A percentile compares a stretch with the other conserved stretches of the same genome.
These are phyloP conservation scores for Gymnogyps californianus DNA, from an alignment of 2,113 vertebrate genomes.

Conservation along the genomic window DNA sequence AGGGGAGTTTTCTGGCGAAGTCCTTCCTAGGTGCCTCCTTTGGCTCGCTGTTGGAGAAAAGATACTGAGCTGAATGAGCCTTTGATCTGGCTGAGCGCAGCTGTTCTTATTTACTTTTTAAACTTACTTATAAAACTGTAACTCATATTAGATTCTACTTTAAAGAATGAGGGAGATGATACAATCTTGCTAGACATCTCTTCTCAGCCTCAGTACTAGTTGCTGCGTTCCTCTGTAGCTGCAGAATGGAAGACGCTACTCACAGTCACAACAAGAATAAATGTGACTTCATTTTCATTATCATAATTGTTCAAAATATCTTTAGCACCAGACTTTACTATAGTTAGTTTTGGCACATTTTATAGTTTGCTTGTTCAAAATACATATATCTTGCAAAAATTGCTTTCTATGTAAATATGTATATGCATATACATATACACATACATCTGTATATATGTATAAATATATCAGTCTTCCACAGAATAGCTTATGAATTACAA, in stretches of 20 bases:
- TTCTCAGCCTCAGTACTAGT: not conserved
- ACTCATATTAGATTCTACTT: not conserved
- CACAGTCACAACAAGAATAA: not conserved
- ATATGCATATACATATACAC: not conserved
- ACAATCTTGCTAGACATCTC: accelerated
- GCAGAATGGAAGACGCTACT: not conserved
- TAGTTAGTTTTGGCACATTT: not conserved
- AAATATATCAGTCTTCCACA: not conserved
- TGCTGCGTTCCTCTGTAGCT: not conserved
- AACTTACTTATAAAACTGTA: not conserved
- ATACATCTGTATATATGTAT: not conserved
- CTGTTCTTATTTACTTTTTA: not conserved
- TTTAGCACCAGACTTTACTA: not conserved
- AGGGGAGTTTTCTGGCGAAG: not conserved
- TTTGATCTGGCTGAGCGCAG: not conserved
- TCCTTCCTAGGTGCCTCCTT: not conserved
- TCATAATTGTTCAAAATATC: not conserved
- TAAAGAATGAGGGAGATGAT: not conserved
- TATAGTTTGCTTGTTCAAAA: not conserved
- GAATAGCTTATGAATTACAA: not conserved
- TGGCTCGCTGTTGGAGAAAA: not conserved
- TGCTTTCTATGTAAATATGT: not conserved
- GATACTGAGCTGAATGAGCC: not conserved
- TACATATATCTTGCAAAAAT: not conserved
- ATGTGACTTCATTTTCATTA: not conserved